A percentile compares a stretch with the other conserved stretches of the same genome.
Evolutionary conservation across 1,140 invertebrate genomes (phyloP).

Genomic region (Drosophila dunni): DNA sequence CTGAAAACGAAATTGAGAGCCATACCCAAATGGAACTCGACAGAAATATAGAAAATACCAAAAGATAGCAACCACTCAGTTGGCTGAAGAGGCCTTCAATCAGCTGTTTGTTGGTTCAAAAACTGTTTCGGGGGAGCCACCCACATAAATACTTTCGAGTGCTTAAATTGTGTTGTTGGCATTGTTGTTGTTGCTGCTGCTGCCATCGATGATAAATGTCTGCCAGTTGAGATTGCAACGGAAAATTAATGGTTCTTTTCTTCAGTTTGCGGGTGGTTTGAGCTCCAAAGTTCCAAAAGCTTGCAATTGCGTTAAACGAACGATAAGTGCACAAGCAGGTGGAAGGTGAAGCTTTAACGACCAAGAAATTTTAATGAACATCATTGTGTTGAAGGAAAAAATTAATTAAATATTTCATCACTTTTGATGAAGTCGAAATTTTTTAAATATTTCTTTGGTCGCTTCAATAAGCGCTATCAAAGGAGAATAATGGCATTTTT

Average conservation of each 20-base stretch:
- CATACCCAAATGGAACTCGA: constrained; percentile 28
- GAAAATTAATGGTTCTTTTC: constrained; percentile 54
- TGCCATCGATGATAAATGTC: constrained; percentile 72
- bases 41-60: constrained; percentile 16
- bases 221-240: constrained; percentile 58
- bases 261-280: background rate
- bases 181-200: constrained; percentile 33
- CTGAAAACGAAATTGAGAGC: constrained; percentile 41
- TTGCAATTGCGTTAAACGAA: constrained; percentile 23
- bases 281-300: background rate
- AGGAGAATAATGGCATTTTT: no score
- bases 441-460: no score
- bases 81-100: constrained; percentile 15
- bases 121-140: constrained; percentile 42
- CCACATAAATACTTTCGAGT: constrained; percentile 71
- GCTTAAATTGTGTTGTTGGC: constrained; percentile 57
- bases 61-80: background rate
- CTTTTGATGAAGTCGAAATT: no score
- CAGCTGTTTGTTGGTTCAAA: constrained; percentile 26
- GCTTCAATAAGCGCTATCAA: no score
- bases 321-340: constrained; percentile 29
- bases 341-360: background rate
- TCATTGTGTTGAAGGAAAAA: constrained; percentile 10
- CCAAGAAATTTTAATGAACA: background rate
- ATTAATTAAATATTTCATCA: background rate